These are phyloP conservation scores for Pogonomyrmex californicus DNA, from an alignment of 1,140 invertebrate genomes.

Conservation along the genomic window DNA sequence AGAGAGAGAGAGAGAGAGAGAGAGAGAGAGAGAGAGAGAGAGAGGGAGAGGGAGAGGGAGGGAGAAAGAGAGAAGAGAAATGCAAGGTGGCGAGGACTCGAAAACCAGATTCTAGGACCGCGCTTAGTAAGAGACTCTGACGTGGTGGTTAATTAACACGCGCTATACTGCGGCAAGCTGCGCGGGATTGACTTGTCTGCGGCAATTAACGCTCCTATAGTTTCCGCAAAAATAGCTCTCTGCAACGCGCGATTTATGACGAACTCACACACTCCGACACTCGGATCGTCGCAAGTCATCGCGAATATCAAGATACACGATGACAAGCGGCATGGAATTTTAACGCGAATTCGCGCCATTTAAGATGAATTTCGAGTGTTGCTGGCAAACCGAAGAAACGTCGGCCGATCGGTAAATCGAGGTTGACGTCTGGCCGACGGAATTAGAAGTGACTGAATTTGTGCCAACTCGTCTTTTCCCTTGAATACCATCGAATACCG, in stretches of 20 bases:
- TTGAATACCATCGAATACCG: background rate
- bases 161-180: slow-evolving; percentile 54
- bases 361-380: background rate
- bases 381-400: background rate
- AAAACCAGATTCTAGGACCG: slow-evolving; percentile 34
- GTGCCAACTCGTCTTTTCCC: slow-evolving; percentile 27
- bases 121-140: slow-evolving; percentile 57
- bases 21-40: background rate
- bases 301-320: background rate
- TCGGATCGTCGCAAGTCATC: background rate
- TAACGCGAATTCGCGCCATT: background rate
- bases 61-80: slow-evolving; percentile 25
- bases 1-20: slow-evolving; percentile 14
- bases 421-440: slow-evolving; percentile 20
- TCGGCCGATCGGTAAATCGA: slow-evolving; percentile 30
- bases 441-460: slow-evolving; percentile 55
- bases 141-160: slow-evolving; percentile 72
- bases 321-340: background rate
- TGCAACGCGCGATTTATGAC: slow-evolving; percentile 5
- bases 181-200: slow-evolving; percentile 65
- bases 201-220: slow-evolving; percentile 66
- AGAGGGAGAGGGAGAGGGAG: background rate
- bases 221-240: slow-evolving; percentile 50
- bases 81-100: background rate
- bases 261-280: slow-evolving; percentile 24